phyloP scores from a whole-genome alignment of 2,113 vertebrate genomes.

The Gulo gulo region DNA sequence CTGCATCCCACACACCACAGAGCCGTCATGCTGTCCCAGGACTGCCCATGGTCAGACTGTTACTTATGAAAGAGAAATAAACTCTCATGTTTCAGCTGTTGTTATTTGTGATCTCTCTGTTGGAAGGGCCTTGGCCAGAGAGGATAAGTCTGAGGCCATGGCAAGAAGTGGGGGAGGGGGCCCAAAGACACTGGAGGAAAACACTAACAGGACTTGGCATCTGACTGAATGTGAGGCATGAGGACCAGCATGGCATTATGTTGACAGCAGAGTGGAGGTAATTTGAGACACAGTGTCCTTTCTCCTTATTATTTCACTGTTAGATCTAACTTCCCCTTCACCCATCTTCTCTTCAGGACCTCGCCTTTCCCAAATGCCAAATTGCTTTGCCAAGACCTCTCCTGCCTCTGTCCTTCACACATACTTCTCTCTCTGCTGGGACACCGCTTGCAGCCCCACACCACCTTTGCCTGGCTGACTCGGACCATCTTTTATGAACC shows the following conservation, averaged over 20 bases:
- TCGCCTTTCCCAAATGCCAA: not conserved
- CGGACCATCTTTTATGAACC: not conserved
- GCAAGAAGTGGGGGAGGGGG: not conserved
- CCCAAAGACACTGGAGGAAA: not conserved
- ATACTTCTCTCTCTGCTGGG: not conserved
- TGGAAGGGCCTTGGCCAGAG: not conserved
- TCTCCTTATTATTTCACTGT: not conserved
- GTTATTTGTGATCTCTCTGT: not conserved
- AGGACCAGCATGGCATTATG: not conserved
- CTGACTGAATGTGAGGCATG: not conserved
- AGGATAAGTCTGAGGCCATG: not conserved
- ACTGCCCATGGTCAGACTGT: rapidly evolving
- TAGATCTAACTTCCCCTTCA: not conserved
- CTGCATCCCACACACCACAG: not conserved
- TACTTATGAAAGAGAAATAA: not conserved
- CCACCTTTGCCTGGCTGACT: not conserved
- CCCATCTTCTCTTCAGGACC: not conserved
- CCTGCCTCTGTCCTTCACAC: not conserved
- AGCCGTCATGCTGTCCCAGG: rapidly evolving
- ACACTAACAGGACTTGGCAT: not conserved
- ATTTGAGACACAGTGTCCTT: not conserved
- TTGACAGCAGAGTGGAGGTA: not conserved
- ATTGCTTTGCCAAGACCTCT: not conserved
- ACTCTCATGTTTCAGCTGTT: not conserved
- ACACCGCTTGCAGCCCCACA: not conserved